Evolutionary conservation across 2,888 invertebrate genomes (phyloP), one percentile per base, ranked within the genome.

Genomic region (Euclidia mi): DNA sequence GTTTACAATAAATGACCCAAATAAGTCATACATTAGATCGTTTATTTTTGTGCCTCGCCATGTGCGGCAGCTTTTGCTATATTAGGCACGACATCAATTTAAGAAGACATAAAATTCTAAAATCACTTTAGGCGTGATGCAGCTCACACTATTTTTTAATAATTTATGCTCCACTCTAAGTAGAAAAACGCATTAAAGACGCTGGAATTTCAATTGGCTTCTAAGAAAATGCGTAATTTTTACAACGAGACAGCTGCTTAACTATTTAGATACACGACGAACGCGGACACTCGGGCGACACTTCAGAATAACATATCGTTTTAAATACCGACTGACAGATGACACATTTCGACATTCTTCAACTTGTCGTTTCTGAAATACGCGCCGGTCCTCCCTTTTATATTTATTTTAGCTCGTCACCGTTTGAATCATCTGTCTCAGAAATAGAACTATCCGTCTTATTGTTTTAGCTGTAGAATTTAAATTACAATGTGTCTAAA

Each of bases 271-370:
- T 87, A 88, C 85, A 85, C 83, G 85, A 85, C 85, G 76, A 82
- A 83, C 82, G 81, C 77, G 80, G 76, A 81, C 78, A 81, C 84
- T 78, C 69, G 71, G 76, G 76, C 78, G 86, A 84, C 88, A 86
- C 88, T 88, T 91, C 86, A 85, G 85, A 92, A 91, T 91, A 94
- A 94, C 93, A 93, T 92, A 94, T 94, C 90, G 92, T 86, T 92
- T 90, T 94, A 94, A 94, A 94, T 89, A 87, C 90, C 94, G 84
- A 92, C 87, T 94, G 94, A 94, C 94, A 94, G 94, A 90, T 92
- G 94, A 94, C 94, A 94, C 94, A 92, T 94, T 92, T 94, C 90
- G 89, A 92, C 93, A 94, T 94, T 92, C 92, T 91, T 94, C 91
- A 93, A 93, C 93, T 93, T 93, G 93, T 93, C 91, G 86, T 85